Evolutionary conservation across 2,888 invertebrate genomes (phyloP), one percentile per base, ranked within the genome.

Genomic region (Aproaerema taeniolella): DNA sequence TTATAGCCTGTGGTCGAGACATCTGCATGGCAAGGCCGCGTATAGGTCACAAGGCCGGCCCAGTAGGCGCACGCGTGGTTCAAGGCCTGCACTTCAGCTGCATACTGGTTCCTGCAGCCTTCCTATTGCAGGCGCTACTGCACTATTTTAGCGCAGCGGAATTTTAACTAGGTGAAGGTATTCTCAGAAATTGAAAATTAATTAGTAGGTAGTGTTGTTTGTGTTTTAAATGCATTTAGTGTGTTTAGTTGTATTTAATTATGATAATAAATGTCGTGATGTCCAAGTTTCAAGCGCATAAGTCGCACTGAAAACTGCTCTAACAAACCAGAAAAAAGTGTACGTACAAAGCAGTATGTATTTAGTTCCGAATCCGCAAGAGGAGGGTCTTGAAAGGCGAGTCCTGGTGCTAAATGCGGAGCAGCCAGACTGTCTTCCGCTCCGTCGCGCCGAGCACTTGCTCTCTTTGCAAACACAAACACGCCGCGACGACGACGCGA

Each of bases 1-100:
- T 5, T 12, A 20, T 30, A 37, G 37, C 38, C 35, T 31, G 12
- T 12, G 2, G 13, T 24, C 8, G 15, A n/a, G 25, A 55, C 67
- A 66, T 61, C 56, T 63, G 68, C 69, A 26, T 52, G 58, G 57
- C 63, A 76, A 82, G 80, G 80, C 76, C 76, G 59, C 53, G 49
- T 61, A 82, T 82, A 81, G 82, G 83, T 83, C 80, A 82, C 69
- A 68, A 74, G 78, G 82, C 79, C 78, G 62, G 61, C 65, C 68
- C 67, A 76, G 68, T 70, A 71, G 46, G 10, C 14, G 55, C 67
- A 57, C 61, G 58, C 58, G 58, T 51, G 44, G 59, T 56, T 65
- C 76, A 77, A 77, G 74, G 76, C 63, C 75, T 58, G 44, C 46
- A 42, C 49, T 58, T 65, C 70, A 70, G 67, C 64, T 72, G 72